Evolutionary conservation across 1,140 invertebrate species (phyloP).

Genomic region (Capitella teleta): DNA sequence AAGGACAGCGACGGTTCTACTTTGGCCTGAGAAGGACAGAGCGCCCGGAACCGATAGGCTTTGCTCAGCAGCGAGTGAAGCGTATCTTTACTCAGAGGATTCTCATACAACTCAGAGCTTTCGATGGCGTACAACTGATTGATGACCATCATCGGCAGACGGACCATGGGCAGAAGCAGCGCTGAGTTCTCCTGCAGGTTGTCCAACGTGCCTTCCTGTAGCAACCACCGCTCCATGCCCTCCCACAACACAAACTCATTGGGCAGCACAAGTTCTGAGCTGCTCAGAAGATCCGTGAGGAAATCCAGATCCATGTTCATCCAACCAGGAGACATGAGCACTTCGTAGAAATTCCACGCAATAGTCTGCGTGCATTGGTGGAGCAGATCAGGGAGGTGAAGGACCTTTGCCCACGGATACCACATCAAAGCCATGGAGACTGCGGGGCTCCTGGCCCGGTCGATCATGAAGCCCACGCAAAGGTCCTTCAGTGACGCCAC

Average conservation of each 20-base stretch:
- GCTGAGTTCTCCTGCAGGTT: slow-evolving; percentile 18
- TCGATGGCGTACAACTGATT: slow-evolving; percentile 31
- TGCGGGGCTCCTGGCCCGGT: slow-evolving; percentile 29
- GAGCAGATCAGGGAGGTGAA: slow-evolving; percentile 27
- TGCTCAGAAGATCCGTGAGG: slow-evolving; percentile 29
- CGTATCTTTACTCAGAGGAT: slow-evolving; percentile 19
- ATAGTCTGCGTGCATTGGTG: slow-evolving; percentile 36
- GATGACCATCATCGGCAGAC: slow-evolving; percentile 40
- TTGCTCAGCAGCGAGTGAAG: slow-evolving; percentile 26
- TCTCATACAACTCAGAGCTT: slow-evolving; percentile 17
- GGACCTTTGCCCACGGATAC: slow-evolving; percentile 39
- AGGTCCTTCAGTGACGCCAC: slow-evolving; percentile 35
- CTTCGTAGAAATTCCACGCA: slow-evolving; percentile 36
- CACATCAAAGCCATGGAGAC: slow-evolving; percentile 35
- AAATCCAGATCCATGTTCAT: slow-evolving; percentile 36
- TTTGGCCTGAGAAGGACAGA: slow-evolving; percentile 29
- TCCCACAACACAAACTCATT: slow-evolving; percentile 30
- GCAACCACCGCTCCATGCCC: slow-evolving; percentile 27
- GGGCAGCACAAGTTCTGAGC: slow-evolving; percentile 29
- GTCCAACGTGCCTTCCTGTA: slow-evolving; percentile 13
- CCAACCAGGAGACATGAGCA: slow-evolving; percentile 33
- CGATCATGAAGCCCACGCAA: slow-evolving; percentile 36
- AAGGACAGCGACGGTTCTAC: slow-evolving; percentile 21
- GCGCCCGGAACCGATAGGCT: slow-evolving; percentile 36
- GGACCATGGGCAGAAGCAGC: slow-evolving; percentile 33